Evolutionary conservation across 1,140 invertebrate species (phyloP), one percentile per base, ranked within the genome.

Genomic region (Gonatopus flavifemur): DNA sequence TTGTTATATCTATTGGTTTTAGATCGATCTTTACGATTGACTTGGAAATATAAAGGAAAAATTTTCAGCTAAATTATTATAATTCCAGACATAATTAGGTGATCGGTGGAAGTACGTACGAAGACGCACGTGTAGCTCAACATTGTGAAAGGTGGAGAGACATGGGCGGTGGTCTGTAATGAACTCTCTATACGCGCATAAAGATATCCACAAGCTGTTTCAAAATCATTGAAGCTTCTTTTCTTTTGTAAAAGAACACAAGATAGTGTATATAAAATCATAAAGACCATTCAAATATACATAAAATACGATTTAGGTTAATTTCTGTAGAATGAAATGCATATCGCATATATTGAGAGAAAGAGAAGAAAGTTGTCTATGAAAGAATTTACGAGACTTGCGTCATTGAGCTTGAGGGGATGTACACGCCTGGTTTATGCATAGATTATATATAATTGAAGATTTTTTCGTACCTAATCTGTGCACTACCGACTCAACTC

Each of bases 131-230:
- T 44, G 49, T 35, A n/a, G 1, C 9, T 8, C 13, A 16, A 31
- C 46, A 58, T 66, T 54, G 64, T 60, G 64, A 66, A 66, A 66
- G 64, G 60, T 53, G 41, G 22, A 24, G 28, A 9, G 18, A 38
- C 57, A 55, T 52, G 46, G 56, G 59, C 56, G 53, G 57, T 61
- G 51, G 46, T 64, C 53, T 49, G 48, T 48, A 40, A 40, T 41
- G 47, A 41, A 54, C 49, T 57, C 47, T 9, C 24, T 28, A 38
- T 40, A 22, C 35, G 59, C 53, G 53, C 52, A 54, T 62, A n/a
- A 52, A 58, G 39, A 48, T 58, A 56, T 53, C 52, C 50, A 53
- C 44, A 56, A 64, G 31, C 18, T 13, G 35, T 42, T 49, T 31
- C 28, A 40, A 15, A 38, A 3, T 38, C n/a, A 4, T 38, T 5